phyloP scores from a whole-genome alignment of 2,888 invertebrate genomes.

The Polydrusus cervinus region DNA sequence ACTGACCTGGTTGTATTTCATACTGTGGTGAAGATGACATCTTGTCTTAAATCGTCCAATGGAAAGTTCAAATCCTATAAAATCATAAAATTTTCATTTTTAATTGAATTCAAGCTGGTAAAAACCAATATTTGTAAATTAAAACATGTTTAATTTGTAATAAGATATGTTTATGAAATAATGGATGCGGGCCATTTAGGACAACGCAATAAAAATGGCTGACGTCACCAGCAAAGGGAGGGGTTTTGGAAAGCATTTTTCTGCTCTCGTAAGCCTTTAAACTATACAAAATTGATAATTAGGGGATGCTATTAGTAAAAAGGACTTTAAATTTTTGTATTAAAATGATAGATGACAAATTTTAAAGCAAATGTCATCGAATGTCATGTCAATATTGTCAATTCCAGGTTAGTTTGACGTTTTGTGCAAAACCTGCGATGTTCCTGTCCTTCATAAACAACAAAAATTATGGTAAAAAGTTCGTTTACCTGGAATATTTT shows the following conservation, averaged over 20 bases:
- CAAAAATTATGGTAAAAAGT: slow-evolving; percentile 32
- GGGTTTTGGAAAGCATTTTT: slow-evolving; percentile 55
- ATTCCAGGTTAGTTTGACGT: slow-evolving; percentile 55
- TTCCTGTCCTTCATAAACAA: slow-evolving; percentile 26
- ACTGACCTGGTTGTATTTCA: slow-evolving; percentile 58
- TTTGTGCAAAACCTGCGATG: slow-evolving; percentile 38
- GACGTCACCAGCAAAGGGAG: slow-evolving; percentile 61
- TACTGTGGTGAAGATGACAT: slow-evolving; percentile 60
- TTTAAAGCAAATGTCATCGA: slow-evolving; percentile 57
- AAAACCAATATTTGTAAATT: slow-evolving; percentile 4
- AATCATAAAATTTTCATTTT: slow-evolving; percentile 9
- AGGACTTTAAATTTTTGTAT: slow-evolving; percentile 48
- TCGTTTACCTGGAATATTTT: slow-evolving; percentile 35
- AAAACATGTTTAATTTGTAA: slow-evolving; percentile 18
- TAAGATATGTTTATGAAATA: slow-evolving; percentile 37
- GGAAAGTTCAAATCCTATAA: slow-evolving; percentile 22
- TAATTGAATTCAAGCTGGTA: neutral
- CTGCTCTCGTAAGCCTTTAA: slow-evolving; percentile 23
- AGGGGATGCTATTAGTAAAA: slow-evolving; percentile 25
- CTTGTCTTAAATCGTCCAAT: neutral
- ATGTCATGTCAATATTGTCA: slow-evolving; percentile 62
- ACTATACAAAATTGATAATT: neutral
- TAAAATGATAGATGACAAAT: slow-evolving; percentile 59
- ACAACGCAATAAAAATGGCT: slow-evolving; percentile 55
- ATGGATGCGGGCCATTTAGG: slow-evolving; percentile 20